Evolutionary conservation across 2,888 invertebrate genomes (phyloP).

Genomic region (Chrysopilus asiliformis): DNA sequence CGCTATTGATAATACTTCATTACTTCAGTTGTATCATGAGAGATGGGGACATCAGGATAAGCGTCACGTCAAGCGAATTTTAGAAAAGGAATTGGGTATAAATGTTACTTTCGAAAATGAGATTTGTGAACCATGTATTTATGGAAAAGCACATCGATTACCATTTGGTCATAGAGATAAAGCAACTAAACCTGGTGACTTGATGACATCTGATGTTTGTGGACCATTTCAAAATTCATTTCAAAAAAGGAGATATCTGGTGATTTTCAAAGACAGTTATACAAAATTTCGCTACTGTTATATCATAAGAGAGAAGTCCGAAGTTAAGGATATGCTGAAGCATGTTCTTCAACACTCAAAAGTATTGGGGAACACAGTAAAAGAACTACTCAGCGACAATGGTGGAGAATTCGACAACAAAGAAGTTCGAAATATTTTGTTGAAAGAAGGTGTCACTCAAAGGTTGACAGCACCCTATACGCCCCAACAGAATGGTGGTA

Average conservation of each 20-base stretch:
- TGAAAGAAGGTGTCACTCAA: background rate
- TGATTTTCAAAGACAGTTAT: background rate
- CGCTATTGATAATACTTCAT: constrained; percentile 1
- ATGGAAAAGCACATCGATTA: background rate
- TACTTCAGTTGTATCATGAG: constrained; percentile 3
- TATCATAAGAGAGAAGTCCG: background rate
- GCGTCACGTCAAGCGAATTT: background rate
- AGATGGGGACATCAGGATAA: background rate
- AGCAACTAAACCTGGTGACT: background rate
- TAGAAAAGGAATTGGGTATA: background rate
- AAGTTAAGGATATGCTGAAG: background rate
- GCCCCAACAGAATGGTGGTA: constrained; percentile 19
- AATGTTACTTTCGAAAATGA: background rate
- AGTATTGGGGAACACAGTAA: background rate
- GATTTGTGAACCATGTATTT: background rate
- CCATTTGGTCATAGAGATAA: background rate
- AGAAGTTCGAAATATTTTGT: background rate
- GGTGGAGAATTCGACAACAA: background rate
- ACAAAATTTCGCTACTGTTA: background rate
- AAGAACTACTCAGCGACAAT: background rate
- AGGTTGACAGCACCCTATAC: constrained; percentile 9
- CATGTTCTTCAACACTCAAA: background rate
- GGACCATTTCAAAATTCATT: background rate
- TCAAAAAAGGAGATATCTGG: background rate
- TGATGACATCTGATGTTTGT: background rate